Base-by-base conservation (phyloP, 2,113 vertebrate genomes). In the Microtus ochrogaster region DNA sequence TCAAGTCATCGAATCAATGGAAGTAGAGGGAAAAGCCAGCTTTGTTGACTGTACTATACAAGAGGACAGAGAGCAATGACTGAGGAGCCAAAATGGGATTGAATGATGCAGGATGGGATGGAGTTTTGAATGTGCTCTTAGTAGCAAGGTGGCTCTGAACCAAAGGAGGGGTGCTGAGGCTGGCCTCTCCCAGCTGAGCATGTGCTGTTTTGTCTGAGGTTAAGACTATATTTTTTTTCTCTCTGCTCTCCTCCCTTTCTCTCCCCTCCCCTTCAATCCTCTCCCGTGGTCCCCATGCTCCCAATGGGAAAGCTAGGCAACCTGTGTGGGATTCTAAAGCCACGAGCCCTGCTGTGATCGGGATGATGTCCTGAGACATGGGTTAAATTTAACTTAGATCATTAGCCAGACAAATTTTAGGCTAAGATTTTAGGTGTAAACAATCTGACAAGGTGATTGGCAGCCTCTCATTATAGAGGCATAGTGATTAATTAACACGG, bases 401-500 rank as follows among this genome's bases (percentile, higher is more conserved):
- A 97, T 98, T 97, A 97, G 94, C 94, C 81, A 96, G 94, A 97
- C 94, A 91, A 96, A 94, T 90, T 96, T 97, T 96, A 66, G 68
- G 95, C 77, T 94, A 97, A 47, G 91, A 97, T 96, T 97, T 97
- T 76, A 94, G 84, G 95, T 90, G 95, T 97, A 98, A 98, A 97
- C 97, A 98, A 93, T 92, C 94, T 98, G 97, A 97, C 97, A 97
- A 91, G 49, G 95, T 98, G 97, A 98, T 98, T 98, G 97, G 97
- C 97, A 98, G 97, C 91, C 92, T 97, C 97, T 97, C 92, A 97
- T 98, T 98, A 97, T 74, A 94, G 91, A 97, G 87, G 94, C 84
- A 2, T 83, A 97, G 94, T 97, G 97, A 98, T 98, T 98, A 98
- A 98, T 97, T 98, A 98, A 97, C 98, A 96, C 92, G 89, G 98